Percentiles rank a stretch among this genome's conserved stretches.
Conservation (phyloP, 2,113 vertebrate genomes). For the Tachysurus fulvidraco region DNA sequence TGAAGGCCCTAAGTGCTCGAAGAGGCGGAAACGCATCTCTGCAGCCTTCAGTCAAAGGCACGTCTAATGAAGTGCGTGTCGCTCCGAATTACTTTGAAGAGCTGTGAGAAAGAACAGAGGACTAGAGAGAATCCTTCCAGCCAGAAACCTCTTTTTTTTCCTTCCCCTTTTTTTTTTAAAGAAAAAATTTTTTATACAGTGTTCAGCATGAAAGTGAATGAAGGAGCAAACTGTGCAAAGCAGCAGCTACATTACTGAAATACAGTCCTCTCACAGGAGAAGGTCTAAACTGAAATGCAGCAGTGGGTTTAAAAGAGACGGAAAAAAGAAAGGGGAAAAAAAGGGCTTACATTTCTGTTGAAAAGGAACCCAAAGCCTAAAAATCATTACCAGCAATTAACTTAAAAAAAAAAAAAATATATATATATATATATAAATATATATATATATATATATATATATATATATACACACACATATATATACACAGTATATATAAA, state of each 20-base stretch:
- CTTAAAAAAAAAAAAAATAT: too few species aligned
- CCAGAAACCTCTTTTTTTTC: not conserved
- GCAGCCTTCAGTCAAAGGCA: conserved; percentile 38
- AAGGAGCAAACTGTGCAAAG: not conserved
- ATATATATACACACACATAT: too few species aligned
- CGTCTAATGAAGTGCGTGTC: conserved; percentile 47
- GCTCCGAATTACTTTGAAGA: conserved; percentile 25
- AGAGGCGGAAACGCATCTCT: conserved; percentile 28
- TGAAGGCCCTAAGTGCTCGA: conserved; percentile 40
- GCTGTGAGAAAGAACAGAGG: conserved; percentile 16
- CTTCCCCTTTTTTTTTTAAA: too few species aligned
- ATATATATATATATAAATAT: too few species aligned
- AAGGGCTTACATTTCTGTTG: not conserved
- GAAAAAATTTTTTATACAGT: not conserved
- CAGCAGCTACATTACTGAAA: not conserved
- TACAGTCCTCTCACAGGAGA: conserved; percentile 3
- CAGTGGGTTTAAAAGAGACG: not conserved
- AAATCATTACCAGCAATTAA: not conserved
- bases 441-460: too few species aligned
- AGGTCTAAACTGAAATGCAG: not conserved
- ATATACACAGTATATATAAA: too few species aligned
- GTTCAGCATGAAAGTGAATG: not conserved
- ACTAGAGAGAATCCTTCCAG: conserved; percentile 23
- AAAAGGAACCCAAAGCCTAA: not conserved
- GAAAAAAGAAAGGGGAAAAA: not conserved